Evolutionary conservation across 2,888 invertebrate genomes (phyloP).

Genomic region (Rhabditoides inermis): DNA sequence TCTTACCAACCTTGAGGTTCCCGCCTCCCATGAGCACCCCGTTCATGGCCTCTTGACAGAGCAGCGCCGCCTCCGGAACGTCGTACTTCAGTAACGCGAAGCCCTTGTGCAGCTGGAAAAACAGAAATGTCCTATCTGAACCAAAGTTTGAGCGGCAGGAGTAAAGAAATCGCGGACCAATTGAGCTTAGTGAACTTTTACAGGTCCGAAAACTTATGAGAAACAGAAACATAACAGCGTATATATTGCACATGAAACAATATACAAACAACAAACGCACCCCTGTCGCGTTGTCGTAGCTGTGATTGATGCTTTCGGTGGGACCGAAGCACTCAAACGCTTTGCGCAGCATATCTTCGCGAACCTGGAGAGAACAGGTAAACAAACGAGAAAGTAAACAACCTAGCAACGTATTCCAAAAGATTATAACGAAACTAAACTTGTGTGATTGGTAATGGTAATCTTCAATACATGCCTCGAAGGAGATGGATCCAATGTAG

Average conservation of each 20-base stretch:
- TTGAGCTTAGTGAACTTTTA: too few species aligned
- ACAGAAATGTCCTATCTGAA: too few species aligned
- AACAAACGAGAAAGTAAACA: conserved; percentile 57
- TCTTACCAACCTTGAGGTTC: conserved; percentile 78
- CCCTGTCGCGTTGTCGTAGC: conserved; percentile 89
- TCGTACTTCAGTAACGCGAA: conserved; percentile 99
- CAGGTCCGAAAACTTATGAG: neutral
- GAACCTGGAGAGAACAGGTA: conserved; percentile 94
- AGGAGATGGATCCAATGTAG: conserved; percentile 97
- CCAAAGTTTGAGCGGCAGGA: too few species aligned
- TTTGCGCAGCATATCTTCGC: conserved; percentile 92
- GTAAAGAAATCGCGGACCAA: too few species aligned
- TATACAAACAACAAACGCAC: conserved; percentile 28
- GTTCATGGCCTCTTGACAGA: conserved; percentile 98
- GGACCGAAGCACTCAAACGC: conserved; percentile 96
- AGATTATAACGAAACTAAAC: too few species aligned
- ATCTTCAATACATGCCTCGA: conserved; percentile 69
- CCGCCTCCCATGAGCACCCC: conserved; percentile 96
- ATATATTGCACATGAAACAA: too few species aligned
- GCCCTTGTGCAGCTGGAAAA: conserved; percentile 86
- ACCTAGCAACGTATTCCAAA: too few species aligned
- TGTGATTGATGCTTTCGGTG: conserved; percentile 99
- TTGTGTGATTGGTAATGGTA: too few species aligned
- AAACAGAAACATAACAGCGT: too few species aligned
- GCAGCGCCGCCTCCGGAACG: conserved; percentile 94